These are phyloP conservation scores for Drosophila quinaria DNA, from an alignment of 2,888 invertebrate species.

Conservation along the genomic window DNA sequence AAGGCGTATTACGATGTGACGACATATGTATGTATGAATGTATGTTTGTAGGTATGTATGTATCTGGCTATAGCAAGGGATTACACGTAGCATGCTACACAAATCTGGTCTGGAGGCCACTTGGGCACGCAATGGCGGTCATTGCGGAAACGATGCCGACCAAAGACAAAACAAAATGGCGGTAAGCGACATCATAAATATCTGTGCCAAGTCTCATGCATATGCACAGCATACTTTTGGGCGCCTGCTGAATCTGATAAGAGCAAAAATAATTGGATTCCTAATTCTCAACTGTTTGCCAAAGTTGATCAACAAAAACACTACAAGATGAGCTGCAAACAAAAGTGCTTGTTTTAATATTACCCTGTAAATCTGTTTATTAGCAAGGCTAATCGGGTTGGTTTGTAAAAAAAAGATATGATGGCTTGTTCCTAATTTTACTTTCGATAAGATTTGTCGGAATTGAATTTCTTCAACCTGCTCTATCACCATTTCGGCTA, in stretches of 20 bases:
- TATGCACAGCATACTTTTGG: conserved; percentile 30
- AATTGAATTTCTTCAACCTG: too few relatives aligned
- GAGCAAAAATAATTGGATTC: conserved; percentile 12
- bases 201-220: background rate
- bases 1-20: conserved; percentile 25
- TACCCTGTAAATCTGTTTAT: background rate
- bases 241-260: conserved; percentile 7
- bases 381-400: background rate
- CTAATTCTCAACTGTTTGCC: conserved; percentile 1
- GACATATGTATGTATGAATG: conserved; percentile 9
- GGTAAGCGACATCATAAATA: conserved; percentile 3
- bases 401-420: too few relatives aligned
- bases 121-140: conserved; percentile 66
- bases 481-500: too few relatives aligned
- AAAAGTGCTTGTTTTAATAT: background rate
- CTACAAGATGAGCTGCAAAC: background rate
- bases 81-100: conserved; percentile 57
- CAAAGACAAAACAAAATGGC: conserved; percentile 43
- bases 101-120: conserved; percentile 61
- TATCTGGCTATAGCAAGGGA: conserved; percentile 40
- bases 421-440: too few relatives aligned
- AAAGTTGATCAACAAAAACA: conserved; percentile 1
- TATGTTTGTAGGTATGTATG: background rate
- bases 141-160: conserved; percentile 54
- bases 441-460: too few relatives aligned